Conservation (phyloP, 2,113 vertebrate species). For the Rattus rattus region DNA sequence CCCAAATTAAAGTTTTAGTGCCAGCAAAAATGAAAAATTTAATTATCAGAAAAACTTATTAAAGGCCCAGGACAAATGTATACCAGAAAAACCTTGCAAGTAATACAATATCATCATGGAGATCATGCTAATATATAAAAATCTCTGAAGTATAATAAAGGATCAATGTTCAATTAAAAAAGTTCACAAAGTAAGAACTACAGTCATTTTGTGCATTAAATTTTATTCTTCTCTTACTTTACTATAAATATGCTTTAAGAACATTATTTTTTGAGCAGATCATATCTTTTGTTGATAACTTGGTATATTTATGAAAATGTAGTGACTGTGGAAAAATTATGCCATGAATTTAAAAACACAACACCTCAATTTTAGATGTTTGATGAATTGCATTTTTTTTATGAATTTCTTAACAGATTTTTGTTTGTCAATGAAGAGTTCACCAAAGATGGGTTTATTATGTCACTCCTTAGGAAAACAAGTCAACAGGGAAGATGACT, state of each 20-base stretch:
- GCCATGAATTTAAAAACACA: neutral
- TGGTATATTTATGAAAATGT: neutral
- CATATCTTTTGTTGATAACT: neutral
- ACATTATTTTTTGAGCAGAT: neutral
- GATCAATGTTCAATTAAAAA: neutral
- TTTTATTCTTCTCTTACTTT: neutral
- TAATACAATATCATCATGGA: neutral
- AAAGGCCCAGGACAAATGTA: neutral
- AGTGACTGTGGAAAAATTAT: neutral
- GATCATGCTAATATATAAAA: neutral
- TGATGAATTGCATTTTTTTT: neutral
- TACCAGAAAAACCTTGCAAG: conserved; percentile 13
- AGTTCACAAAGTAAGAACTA: neutral
- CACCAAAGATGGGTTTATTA: neutral
- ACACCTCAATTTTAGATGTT: neutral
- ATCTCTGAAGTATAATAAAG: neutral
- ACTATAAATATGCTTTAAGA: neutral
- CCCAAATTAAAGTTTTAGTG: neutral
- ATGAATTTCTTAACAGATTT: neutral
- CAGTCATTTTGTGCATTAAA: neutral
- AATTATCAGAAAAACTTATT: neutral
- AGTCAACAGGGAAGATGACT: neutral
- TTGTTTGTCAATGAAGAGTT: neutral
- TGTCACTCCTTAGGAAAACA: neutral
- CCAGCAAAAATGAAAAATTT: neutral